Conservation (phyloP, 2,113 vertebrate species). For the Chauna torquata region DNA sequence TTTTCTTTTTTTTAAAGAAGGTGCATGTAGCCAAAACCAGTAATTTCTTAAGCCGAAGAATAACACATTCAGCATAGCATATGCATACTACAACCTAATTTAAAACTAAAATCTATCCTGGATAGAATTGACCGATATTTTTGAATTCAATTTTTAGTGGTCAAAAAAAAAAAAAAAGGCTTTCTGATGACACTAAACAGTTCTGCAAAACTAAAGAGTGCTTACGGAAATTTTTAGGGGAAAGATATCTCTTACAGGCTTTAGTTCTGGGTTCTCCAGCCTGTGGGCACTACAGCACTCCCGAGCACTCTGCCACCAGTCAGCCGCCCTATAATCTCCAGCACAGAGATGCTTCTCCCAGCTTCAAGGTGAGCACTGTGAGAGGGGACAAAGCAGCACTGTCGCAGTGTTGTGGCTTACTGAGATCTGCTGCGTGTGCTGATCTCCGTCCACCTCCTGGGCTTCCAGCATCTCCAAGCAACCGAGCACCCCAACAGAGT, state of each 20-base stretch:
- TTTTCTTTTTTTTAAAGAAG: background rate
- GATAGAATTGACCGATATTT: background rate
- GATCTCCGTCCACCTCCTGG: background rate
- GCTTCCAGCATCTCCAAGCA: background rate
- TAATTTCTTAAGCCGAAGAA: background rate
- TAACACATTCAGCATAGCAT: background rate
- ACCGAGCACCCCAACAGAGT: background rate
- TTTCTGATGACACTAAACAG: background rate
- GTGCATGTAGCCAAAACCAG: background rate
- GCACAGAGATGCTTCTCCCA: background rate
- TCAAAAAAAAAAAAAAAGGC: background rate
- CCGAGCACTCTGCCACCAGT: background rate
- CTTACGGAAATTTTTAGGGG: rapidly evolving
- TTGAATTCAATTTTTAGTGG: background rate
- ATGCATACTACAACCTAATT: background rate
- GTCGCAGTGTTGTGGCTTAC: rapidly evolving
- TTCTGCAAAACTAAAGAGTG: background rate
- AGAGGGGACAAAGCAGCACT: background rate
- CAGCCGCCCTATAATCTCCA: background rate
- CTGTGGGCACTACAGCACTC: rapidly evolving
- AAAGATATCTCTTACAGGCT: background rate
- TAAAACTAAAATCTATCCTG: background rate
- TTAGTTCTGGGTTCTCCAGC: background rate
- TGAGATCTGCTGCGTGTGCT: rapidly evolving
- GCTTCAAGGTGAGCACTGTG: background rate